Base-by-base conservation (phyloP, 1,140 invertebrate species). In the Drosophila kepulauana region DNA sequence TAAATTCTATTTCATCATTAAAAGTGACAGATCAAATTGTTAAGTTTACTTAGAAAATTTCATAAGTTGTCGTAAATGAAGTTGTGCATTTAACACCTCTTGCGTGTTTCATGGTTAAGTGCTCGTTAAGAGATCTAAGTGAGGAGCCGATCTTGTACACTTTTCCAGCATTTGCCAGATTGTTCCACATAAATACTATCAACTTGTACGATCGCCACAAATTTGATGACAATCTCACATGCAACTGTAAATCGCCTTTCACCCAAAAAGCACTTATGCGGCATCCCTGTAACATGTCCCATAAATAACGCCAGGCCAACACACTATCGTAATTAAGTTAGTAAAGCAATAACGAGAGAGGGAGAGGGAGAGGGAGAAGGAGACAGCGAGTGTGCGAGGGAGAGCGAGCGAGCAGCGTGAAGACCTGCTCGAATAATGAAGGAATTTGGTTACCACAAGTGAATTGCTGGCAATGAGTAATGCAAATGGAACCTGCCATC, bases 391-490 rank as follows among this genome's bases (percentile, higher is more conserved):
- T 11, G 52, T 5, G 30, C 1, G 13, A 15, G 59, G 63, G 46
- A 35, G 16, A 2, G 49, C 25, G 33, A 6, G 8, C 33, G 33
- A 35, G 57, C 15, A 51, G 51, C 7, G n/a, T n/a, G 56, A 58
- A 56, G 35, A 58, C 54, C 54, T 38, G 48, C 33, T 48, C 11
- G 41, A 33, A 45, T 46, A 62, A 79, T 68, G 30, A 38, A 16
- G 59, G 71, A 64, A 74, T 81, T 70, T 35, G 65, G 54, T 69
- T 74, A 69, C 61, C 35, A 38, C 66, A 58, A 59, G 43, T 49
- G 41, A 48, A 48, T 35, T 65, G 59, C 16, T 46, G 25, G 59
- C 61, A 41, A 30, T 82, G 84, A 87, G 76, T 88, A 87, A 87
- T 88, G 76, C 75, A 63, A 75, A 75, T 75, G 73, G 73, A 51